These are phyloP conservation scores for Sparus aurata DNA, from an alignment of 2,797 vertebrate genomes.

Conservation along the genomic window DNA sequence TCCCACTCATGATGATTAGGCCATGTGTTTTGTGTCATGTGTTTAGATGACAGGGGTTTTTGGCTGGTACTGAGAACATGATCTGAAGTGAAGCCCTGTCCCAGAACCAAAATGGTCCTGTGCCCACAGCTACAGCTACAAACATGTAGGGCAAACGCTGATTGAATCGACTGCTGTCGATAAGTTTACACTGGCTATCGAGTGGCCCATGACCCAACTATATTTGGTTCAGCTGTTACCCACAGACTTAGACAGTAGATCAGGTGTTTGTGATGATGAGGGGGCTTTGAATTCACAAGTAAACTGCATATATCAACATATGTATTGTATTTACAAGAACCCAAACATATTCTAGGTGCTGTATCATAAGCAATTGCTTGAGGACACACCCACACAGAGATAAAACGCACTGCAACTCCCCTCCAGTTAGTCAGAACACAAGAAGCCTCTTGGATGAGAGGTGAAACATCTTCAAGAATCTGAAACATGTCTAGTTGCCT, in stretches of 20 bases:
- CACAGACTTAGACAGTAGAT: background rate
- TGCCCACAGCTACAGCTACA: background rate
- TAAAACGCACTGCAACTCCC: too few relatives aligned
- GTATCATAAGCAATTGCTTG: too few relatives aligned
- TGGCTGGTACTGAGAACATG: conserved; percentile 12
- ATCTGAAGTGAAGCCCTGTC: conserved; percentile 24
- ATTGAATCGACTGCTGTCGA: background rate
- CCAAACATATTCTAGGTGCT: background rate
- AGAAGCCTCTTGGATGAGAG: too few relatives aligned
- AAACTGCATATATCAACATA: background rate
- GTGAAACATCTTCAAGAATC: too few relatives aligned
- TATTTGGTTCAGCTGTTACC: conserved; percentile 33
- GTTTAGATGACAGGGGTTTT: conserved; percentile 5
- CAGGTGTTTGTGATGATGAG: background rate
- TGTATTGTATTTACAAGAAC: background rate
- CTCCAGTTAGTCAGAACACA: too few relatives aligned
- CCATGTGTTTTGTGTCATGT: background rate
- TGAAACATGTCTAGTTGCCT: too few relatives aligned
- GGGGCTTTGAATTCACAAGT: background rate
- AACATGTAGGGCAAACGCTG: background rate
- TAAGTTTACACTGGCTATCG: conserved; percentile 39
- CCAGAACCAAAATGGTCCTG: conserved; percentile 14
- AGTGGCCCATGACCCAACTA: conserved; percentile 15
- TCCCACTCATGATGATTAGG: background rate
- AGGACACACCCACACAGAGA: too few relatives aligned